Conservation (phyloP, 2,888 invertebrate species). For the Tryphoninae sp. region DNA sequence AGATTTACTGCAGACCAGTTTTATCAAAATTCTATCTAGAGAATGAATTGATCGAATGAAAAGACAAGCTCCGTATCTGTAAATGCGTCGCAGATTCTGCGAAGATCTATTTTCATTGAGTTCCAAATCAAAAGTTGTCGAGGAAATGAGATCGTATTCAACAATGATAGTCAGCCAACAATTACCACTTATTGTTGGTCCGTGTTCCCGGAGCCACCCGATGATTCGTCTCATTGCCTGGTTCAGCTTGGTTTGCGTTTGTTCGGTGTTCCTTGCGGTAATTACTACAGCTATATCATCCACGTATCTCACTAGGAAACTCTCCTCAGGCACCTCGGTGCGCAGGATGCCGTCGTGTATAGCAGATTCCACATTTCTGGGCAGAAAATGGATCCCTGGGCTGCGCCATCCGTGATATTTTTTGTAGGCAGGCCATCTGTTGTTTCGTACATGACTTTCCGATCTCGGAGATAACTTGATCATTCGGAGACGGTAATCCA, state of each 20-base stretch:
- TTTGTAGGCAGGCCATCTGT: neutral
- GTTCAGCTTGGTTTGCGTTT: constrained; percentile 12
- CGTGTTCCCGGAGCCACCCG: constrained; percentile 46
- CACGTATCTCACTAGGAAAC: constrained; percentile 33
- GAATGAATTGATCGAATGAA: too few relatives aligned
- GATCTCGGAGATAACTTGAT: constrained; percentile 56
- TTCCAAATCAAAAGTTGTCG: too few relatives aligned
- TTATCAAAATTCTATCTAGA: too few relatives aligned
- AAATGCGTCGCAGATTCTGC: too few relatives aligned
- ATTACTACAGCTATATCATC: constrained; percentile 47
- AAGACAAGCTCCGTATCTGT: too few relatives aligned
- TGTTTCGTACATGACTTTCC: constrained; percentile 51
- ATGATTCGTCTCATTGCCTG: constrained; percentile 29
- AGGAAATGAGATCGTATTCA: too few relatives aligned
- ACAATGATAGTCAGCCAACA: too few relatives aligned
- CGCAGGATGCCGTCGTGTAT: constrained; percentile 39
- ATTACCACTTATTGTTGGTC: neutral
- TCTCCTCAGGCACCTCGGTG: neutral
- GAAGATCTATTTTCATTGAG: too few relatives aligned
- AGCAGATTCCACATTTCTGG: constrained; percentile 50
- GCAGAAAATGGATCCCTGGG: constrained; percentile 24
- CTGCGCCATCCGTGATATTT: constrained; percentile 12
- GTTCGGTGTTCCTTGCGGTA: constrained; percentile 4
- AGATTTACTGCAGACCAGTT: too few relatives aligned
- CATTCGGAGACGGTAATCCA: constrained; percentile 53